Conservation (phyloP, 2,797 vertebrate genomes). For the Carduelis carduelis region DNA sequence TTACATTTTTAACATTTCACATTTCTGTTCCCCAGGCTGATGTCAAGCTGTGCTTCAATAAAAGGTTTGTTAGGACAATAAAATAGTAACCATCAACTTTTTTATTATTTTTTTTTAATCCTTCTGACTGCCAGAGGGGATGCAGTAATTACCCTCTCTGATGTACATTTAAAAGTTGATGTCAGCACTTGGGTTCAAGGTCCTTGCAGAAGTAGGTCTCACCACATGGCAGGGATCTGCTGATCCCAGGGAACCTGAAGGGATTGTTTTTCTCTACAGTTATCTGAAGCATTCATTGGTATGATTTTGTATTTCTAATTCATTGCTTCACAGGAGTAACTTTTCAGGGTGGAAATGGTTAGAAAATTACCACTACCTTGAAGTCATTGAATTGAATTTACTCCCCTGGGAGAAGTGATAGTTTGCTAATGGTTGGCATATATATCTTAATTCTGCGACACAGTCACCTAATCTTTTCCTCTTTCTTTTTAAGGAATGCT, state of each 20-base stretch:
- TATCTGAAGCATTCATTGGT: background rate
- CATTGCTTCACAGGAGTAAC: background rate
- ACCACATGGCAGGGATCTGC: background rate
- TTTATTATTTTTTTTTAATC: background rate
- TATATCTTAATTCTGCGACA: background rate
- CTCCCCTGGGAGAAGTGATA: background rate
- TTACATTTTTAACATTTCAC: background rate
- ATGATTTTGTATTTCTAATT: background rate
- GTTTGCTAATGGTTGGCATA: background rate
- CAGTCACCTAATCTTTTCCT: background rate
- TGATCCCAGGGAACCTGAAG: background rate
- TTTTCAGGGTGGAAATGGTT: background rate
- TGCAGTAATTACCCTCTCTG: background rate
- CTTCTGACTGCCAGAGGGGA: background rate
- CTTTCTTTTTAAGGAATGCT: background rate
- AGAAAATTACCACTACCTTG: background rate
- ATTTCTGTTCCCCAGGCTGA: background rate
- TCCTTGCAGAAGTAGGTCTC: background rate
- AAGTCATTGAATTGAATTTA: background rate
- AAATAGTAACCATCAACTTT: background rate
- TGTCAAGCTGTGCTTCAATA: rapidly evolving
- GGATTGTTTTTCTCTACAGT: background rate
- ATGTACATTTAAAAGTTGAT: background rate
- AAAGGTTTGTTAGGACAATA: background rate
- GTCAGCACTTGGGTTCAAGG: background rate